Percentiles rank a stretch among this genome's conserved stretches.
Evolutionary conservation across 2,888 invertebrate species (phyloP).

Genomic region (Pollenia labialis): DNA sequence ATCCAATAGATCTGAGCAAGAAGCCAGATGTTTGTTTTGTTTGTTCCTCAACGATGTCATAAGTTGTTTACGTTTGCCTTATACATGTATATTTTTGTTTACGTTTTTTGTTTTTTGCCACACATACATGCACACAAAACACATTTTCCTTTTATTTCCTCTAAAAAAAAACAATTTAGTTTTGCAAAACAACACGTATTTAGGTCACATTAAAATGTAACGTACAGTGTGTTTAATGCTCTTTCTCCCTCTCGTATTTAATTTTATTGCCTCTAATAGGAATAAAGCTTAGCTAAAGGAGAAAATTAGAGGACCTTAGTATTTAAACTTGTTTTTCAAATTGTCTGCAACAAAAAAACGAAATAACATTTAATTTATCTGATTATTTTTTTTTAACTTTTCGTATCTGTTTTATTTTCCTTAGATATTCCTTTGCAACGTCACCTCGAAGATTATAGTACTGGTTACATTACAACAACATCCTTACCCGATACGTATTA

Average conservation of each 20-base stretch:
- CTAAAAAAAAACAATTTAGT: too few relatives aligned
- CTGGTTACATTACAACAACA: constrained; percentile 60
- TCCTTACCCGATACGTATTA: constrained; percentile 65
- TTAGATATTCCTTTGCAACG: constrained; percentile 71
- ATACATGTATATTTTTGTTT: too few relatives aligned
- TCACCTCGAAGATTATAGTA: constrained; percentile 66
- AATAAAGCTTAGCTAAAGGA: neutral
- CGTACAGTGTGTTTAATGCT: constrained; percentile 38
- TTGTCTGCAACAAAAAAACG: constrained; percentile 7
- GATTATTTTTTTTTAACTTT: neutral
- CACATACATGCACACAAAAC: too few relatives aligned
- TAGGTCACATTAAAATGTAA: constrained; percentile 64
- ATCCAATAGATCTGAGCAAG: too few relatives aligned
- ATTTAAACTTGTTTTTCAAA: constrained; percentile 11
- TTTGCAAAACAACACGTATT: constrained; percentile 64
- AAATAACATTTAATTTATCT: constrained; percentile 24
- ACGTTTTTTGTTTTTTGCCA: too few relatives aligned
- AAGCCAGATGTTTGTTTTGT: too few relatives aligned
- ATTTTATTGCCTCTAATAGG: constrained; percentile 4
- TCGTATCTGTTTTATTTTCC: constrained; percentile 13
- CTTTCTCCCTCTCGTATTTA: neutral
- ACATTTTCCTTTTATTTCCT: too few relatives aligned
- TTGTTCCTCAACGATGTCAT: too few relatives aligned
- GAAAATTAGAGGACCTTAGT: neutral
- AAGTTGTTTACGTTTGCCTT: too few relatives aligned